Conservation (phyloP, 2,888 invertebrate species). For the Margaritifera margaritifera region DNA sequence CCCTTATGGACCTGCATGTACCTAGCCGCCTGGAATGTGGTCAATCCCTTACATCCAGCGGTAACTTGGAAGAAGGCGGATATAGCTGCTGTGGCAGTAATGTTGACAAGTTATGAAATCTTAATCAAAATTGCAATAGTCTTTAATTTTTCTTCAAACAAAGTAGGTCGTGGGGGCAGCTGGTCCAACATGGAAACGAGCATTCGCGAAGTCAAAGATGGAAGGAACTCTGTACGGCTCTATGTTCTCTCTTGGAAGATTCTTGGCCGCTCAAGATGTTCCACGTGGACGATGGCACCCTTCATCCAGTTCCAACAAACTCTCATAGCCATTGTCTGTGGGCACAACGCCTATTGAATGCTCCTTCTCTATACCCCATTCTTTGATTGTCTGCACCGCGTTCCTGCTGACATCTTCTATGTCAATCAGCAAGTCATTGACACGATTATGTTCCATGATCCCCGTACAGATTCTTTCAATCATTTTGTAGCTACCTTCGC, state of each 20-base stretch:
- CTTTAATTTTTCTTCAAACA: conserved; percentile 45
- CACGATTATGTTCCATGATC: conserved; percentile 24
- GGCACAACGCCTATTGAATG: conserved; percentile 38
- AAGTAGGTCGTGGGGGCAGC: conserved; percentile 51
- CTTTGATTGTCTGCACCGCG: conserved; percentile 10
- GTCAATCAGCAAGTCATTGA: conserved; percentile 16
- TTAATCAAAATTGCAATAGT: conserved; percentile 49
- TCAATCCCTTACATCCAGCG: conserved; percentile 47
- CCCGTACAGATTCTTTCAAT: conserved; percentile 19
- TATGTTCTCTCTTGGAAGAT: conserved; percentile 42
- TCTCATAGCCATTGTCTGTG: conserved; percentile 8
- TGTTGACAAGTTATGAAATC: conserved; percentile 48
- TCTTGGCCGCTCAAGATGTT: conserved; percentile 50
- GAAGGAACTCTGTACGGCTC: conserved; percentile 56
- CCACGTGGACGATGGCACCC: conserved; percentile 55
- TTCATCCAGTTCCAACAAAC: conserved; percentile 44
- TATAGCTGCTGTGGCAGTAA: conserved; percentile 47
- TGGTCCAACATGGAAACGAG: conserved; percentile 49
- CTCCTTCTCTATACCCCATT: conserved; percentile 35
- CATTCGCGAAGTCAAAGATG: conserved; percentile 46
- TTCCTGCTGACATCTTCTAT: neutral
- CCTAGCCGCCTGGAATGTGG: conserved; percentile 44
- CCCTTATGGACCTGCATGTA: conserved; percentile 46
- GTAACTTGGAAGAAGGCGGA: conserved; percentile 50
- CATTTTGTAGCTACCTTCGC: conserved; percentile 9